phyloP scores from a whole-genome alignment of 2,113 vertebrate genomes.

The Perca fluviatilis region DNA sequence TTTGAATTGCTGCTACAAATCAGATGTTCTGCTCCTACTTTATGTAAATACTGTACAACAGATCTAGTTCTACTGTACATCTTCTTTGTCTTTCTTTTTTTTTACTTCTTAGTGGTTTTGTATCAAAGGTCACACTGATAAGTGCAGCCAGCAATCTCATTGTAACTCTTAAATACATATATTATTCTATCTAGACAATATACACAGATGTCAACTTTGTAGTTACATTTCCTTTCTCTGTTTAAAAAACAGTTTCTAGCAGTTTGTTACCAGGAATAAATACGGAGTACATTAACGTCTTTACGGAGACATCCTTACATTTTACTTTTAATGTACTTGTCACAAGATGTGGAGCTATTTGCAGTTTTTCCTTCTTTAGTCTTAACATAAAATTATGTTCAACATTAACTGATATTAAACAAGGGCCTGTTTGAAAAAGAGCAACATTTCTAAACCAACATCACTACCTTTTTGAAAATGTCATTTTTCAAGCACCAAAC shows the following conservation, averaged over 20 bases:
- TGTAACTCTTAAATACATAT: neutral
- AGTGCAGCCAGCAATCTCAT: neutral
- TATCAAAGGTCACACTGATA: neutral
- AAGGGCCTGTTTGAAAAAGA: neutral
- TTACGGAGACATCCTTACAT: neutral
- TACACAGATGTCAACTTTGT: neutral
- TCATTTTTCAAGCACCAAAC: neutral
- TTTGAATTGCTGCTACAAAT: neutral
- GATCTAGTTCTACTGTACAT: neutral
- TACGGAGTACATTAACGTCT: neutral
- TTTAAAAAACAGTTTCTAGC: neutral
- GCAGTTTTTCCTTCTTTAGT: neutral
- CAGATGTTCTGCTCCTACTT: neutral
- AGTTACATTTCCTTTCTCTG: neutral
- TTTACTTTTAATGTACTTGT: neutral
- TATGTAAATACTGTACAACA: neutral
- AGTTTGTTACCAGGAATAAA: constrained; percentile 4
- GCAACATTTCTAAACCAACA: neutral
- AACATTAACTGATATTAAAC: constrained; percentile 3
- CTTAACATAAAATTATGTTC: neutral
- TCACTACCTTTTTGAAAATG: neutral
- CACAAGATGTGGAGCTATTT: neutral
- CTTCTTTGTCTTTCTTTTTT: neutral
- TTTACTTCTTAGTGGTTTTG: neutral
- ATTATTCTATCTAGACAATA: neutral